Base-by-base conservation (phyloP, 2,113 vertebrate genomes). In the Oxygymnocypris stewartii region DNA sequence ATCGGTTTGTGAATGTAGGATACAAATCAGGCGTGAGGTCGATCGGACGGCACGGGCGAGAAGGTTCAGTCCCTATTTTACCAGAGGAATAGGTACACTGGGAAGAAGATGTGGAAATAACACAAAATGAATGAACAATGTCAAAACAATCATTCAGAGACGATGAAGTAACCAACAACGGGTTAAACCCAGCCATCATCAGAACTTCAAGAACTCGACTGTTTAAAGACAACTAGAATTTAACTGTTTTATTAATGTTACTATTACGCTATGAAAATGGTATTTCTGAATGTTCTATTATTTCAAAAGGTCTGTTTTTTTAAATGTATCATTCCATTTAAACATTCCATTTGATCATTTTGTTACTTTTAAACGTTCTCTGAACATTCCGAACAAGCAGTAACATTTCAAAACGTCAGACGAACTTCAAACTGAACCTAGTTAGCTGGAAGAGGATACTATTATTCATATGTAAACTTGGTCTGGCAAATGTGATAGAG, bases 21-120 rank as follows among this genome's bases (percentile, higher is more conserved):
- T 96, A 95, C 92, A 97, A 93, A 88, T 94, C 95, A 51, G 96
- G 94, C 4, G 96, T 97, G 89, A 97, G 94, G 94, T 97, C 95
- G 92, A 97, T 96, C 78, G 96, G 96, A 11, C 94, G 93, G 89
- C 96, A 97, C 4, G 96, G 96, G 63, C 95, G 90, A 86, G 96
- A 96, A 5, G 96, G 96, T 69, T 97, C 96, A 85, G 95, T 94
- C 0, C 95, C 95, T 0, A 94, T 95, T 89, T 96, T 96, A 80
- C 94, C 95, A 0, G 96, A 96, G 3, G 95, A 95, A 65, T 96
- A 96, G 87, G 96, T 96, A 74, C 95, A 95, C 96, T 96, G 89
- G 0, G 4, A 31, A 18, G 14, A 9, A 87, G 76, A 59, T 10
- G 7, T 35, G 23, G 49, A 57, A 12, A n/a, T 31, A 13, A 31